Evolutionary conservation across 2,113 vertebrate genomes (phyloP).

Genomic region (Gasterosteus aculeatus): DNA sequence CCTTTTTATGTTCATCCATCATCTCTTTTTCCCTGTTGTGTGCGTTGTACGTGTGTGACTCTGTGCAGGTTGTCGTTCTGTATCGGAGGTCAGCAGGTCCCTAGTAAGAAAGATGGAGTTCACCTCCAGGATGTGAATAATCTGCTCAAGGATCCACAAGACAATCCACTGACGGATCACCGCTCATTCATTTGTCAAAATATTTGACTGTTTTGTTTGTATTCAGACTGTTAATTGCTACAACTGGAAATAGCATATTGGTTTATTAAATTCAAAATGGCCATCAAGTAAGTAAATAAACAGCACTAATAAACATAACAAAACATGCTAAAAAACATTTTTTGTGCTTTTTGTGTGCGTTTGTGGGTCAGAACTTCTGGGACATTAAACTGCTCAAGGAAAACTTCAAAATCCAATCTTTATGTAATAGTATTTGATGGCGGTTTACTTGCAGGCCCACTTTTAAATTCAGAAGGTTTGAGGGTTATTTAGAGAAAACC

Average conservation of each 20-base stretch:
- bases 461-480: no score
- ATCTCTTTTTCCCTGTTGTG: neutral
- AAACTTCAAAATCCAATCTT: no score
- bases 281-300: no score
- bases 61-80: slow-evolving; percentile 80
- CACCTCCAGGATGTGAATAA: slow-evolving; percentile 64
- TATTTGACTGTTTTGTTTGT: neutral
- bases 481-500: no score
- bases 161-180: neutral
- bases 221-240: neutral
- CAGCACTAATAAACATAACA: no score
- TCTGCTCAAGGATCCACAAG: neutral
- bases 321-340: no score
- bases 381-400: no score
- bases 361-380: no score
- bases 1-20: neutral
- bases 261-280: no score
- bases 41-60: slow-evolving; percentile 5
- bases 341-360: no score
- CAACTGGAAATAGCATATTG: neutral
- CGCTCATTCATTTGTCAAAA: neutral
- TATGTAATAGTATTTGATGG: no score
- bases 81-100: slow-evolving; percentile 65
- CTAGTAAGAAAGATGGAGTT: slow-evolving; percentile 58
- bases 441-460: no score